phyloP scores from a whole-genome alignment of 2,888 invertebrate species.

The Drosophila neonasuta region DNA sequence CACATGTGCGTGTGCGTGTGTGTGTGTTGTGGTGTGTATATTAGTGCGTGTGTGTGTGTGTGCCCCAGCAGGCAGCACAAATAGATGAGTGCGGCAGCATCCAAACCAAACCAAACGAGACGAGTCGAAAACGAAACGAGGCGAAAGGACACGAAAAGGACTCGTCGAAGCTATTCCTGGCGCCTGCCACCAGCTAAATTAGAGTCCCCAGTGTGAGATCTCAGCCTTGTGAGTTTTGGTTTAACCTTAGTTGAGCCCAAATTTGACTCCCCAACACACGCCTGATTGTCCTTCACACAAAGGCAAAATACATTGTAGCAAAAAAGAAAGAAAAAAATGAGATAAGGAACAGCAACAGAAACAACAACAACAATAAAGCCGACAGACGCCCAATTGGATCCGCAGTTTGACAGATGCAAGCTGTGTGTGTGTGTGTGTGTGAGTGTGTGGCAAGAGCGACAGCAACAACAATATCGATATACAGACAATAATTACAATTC shows the following conservation, averaged over 20 bases:
- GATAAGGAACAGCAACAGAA: background rate
- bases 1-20: conserved; percentile 12
- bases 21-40: conserved; percentile 4
- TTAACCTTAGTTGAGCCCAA: conserved; percentile 44
- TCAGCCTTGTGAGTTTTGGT: conserved; percentile 18
- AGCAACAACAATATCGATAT: conserved; percentile 29
- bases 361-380: conserved; percentile 12
- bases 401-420: conserved; percentile 59
- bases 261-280: conserved; percentile 38
- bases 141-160: conserved; percentile 21
- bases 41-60: conserved; percentile 10
- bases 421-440: conserved; percentile 9
- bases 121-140: conserved; percentile 8
- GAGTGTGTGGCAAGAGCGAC: conserved; percentile 18
- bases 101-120: conserved; percentile 40
- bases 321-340: conserved; percentile 14
- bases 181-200: conserved; percentile 17
- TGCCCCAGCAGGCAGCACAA: conserved; percentile 53
- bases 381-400: conserved; percentile 49
- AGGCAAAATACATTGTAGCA: conserved; percentile 1
- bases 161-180: conserved; percentile 29
- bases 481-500: conserved; percentile 49
- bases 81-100: conserved; percentile 50
- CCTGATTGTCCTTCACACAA: background rate
- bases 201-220: conserved; percentile 21